Conservation (phyloP, 2,888 invertebrate species). For the Xestia rhomboidea region DNA sequence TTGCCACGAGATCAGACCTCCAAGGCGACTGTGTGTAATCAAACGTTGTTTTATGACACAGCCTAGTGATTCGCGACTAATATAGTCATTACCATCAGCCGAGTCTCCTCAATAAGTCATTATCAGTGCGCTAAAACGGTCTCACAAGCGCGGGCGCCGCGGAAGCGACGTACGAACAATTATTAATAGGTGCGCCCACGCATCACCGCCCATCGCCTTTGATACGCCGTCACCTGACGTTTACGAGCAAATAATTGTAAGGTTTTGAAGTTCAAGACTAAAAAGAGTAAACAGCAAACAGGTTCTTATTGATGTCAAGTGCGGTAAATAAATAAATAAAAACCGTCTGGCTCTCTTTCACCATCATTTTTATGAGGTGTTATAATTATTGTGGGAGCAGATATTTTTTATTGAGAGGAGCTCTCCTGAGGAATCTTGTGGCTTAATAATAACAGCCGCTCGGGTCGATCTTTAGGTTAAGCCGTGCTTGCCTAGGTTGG, state of each 20-base stretch:
- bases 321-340: constrained; percentile 49
- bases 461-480: too few relatives aligned
- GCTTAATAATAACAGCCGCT: too few relatives aligned
- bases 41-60: constrained; percentile 50
- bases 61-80: constrained; percentile 56
- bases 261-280: constrained; percentile 66
- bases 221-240: constrained; percentile 68
- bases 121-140: constrained; percentile 63
- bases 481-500: too few relatives aligned
- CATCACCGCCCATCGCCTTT: constrained; percentile 71
- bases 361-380: constrained; percentile 61
- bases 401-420: constrained; percentile 56
- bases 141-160: constrained; percentile 74
- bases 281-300: constrained; percentile 49
- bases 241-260: constrained; percentile 65
- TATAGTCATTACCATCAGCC: constrained; percentile 65
- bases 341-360: constrained; percentile 51
- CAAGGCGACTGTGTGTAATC: constrained; percentile 59
- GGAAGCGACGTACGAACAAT: constrained; percentile 68
- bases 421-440: too few relatives aligned
- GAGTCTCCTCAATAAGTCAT: constrained; percentile 60
- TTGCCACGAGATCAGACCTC: constrained; percentile 50
- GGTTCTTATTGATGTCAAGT: constrained; percentile 63
- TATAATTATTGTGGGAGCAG: constrained; percentile 66
- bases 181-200: constrained; percentile 80